A percentile compares a stretch with the other conserved stretches of the same genome.
Evolutionary conservation across 2,888 invertebrate species (phyloP).

Genomic region (Heliconius aoede): DNA sequence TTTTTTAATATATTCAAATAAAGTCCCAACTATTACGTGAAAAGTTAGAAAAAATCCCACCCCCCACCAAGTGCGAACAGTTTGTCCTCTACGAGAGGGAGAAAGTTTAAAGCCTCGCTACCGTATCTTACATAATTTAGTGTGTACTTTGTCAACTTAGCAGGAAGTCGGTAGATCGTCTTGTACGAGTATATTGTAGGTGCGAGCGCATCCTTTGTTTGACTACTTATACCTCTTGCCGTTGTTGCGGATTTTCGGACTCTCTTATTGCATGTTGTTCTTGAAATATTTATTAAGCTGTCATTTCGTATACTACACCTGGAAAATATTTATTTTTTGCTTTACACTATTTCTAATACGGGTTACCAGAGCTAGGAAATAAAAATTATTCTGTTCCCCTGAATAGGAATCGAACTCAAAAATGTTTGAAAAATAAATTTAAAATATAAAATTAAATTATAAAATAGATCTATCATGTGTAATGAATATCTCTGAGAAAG

Average conservation of each 20-base stretch:
- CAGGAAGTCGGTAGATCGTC: constrained; percentile 39
- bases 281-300: neutral
- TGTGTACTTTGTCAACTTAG: constrained; percentile 49
- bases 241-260: constrained; percentile 35
- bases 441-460: neutral
- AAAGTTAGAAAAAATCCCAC: constrained; percentile 30
- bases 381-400: too few species aligned
- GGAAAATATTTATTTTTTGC: neutral
- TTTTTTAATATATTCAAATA: neutral
- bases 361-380: neutral
- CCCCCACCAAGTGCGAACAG: constrained; percentile 29
- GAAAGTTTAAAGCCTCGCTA: constrained; percentile 49
- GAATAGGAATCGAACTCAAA: too few species aligned
- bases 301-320: neutral
- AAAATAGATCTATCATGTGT: neutral
- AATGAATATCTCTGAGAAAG: neutral
- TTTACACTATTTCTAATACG: too few species aligned
- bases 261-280: constrained; percentile 5
- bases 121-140: constrained; percentile 52
- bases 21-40: constrained; percentile 5
- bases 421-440: too few species aligned
- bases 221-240: constrained; percentile 6
- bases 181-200: constrained; percentile 23
- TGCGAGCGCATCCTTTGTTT: constrained; percentile 38
- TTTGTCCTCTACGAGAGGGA: constrained; percentile 37